Base-by-base conservation (phyloP, 2,113 vertebrate species). In the Tupaia chinensis region DNA sequence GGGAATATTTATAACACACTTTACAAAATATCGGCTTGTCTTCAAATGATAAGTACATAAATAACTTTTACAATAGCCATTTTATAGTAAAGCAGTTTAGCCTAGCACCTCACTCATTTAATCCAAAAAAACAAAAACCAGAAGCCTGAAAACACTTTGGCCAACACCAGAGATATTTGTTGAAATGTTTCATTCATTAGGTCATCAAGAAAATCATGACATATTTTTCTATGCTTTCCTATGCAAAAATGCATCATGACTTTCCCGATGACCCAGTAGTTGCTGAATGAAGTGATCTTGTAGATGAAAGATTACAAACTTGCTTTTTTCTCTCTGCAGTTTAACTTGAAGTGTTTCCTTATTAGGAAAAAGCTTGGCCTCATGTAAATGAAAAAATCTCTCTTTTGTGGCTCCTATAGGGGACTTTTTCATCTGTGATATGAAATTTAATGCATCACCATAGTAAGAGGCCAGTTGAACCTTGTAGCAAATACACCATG, bases 21-120 rank as follows among this genome's bases (percentile, higher is more conserved):
- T 83, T 10, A 73, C 61, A 77, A 84, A 84, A 19, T 85, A 72
- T 53, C 78, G 25, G n/a, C 53, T 91, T 76, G 53, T 78, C 86
- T 96, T 92, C 53, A 63, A 96, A 20, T 60, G 88, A 23, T 77
- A 86, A 61, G 77, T 96, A 66, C 78, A 72, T 82, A 69, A 72
- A 34, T 86, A 86, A 58, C 58, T 85, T 92, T 84, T 29, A 80
- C 92, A 86, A 87, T 85, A 95, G 3, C 25, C 23, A 2, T 70
- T 91, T 63, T 19, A 73, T 85, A 88, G 32, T 54, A n/a, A 70
- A 86, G 44, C 60, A 34, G 68, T 7, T 82, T 80, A 89, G 53
- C 32, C 44, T 84, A 54, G 82, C 20, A 23, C 29, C 7, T 32
- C 25, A 9, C 17, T 68, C 81, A 72, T 10, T 89, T 93, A 73